Conservation (phyloP, 2,888 invertebrate species). For the Listrodromus nycthemerus region DNA sequence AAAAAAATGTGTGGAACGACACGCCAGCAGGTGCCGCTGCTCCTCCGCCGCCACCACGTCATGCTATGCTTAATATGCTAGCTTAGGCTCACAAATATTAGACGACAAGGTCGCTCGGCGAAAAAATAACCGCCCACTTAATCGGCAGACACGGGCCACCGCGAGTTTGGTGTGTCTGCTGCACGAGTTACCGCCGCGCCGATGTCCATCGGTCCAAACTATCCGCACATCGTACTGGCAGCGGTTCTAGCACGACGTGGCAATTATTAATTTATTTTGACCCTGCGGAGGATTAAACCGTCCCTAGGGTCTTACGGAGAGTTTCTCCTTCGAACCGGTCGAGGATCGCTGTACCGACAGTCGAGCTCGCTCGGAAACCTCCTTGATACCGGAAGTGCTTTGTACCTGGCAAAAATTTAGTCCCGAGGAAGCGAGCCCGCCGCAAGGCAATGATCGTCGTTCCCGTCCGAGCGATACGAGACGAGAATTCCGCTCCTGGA, state of each 20-base stretch:
- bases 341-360: slow-evolving; percentile 14
- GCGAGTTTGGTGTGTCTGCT: slow-evolving; percentile 3
- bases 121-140: slow-evolving; percentile 66
- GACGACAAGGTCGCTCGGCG: slow-evolving; percentile 57
- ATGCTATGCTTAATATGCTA: slow-evolving; percentile 54
- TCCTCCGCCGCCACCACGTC: slow-evolving; percentile 42
- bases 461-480: neutral
- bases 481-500: slow-evolving; percentile 1
- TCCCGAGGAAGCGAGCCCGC: neutral
- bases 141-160: slow-evolving; percentile 37
- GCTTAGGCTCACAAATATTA: slow-evolving; percentile 39
- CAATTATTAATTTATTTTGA: too few relatives aligned
- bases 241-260: neutral
- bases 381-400: neutral
- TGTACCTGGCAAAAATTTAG: neutral
- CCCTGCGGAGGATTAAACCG: neutral
- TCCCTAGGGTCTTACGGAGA: neutral
- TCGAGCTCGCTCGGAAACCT: neutral
- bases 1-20: slow-evolving; percentile 42
- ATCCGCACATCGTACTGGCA: neutral
- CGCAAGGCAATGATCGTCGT: neutral
- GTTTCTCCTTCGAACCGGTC: neutral
- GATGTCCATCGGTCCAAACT: neutral
- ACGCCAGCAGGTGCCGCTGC: slow-evolving; percentile 58
- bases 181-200: neutral